Base-by-base conservation (phyloP, 2,888 invertebrate genomes). In the Mimas tiliae region DNA sequence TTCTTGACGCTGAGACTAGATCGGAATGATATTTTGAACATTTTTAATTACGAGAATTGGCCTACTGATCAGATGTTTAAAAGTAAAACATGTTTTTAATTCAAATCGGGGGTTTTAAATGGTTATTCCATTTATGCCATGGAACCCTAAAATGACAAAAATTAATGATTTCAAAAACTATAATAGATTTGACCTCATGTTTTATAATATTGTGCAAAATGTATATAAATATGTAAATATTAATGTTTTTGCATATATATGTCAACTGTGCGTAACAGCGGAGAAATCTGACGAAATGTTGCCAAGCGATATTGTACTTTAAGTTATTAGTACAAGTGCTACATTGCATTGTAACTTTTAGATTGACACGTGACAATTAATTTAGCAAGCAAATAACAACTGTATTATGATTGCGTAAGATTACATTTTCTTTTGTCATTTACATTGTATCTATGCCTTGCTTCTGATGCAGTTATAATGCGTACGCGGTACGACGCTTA, bases 171-270 rank as follows among this genome's bases (percentile, higher is more conserved):
- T 33, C 7, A 6, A n/a, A n/a, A 19, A 34, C 4, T 8, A 55
- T 38, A 55, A 16, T 34, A 19, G 6, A 38, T 58, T 42, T 16
- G 58, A 58, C 55, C 55, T 16, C 12, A 33, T n/a, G 4, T 52
- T 52, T 52, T 14, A 53, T 52, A 55, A 55, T 16, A 19, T 58
- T 58, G 19, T 33, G 58, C 58, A 58, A 58, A 58, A 58, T 19
- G 9, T 21, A 38, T 50, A 50, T 19, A 50, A 50, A 55, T 38
- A 58, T 38, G 38, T 58, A 58, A 19, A 58, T 42, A 58, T 42
- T 19, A 33, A 52, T 9, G 34, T 55, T 19, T 58, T 58, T 58
- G 42, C 58, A 58, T 58, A 58, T 16, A 58, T 19, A 58, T 19
- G 58, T 16, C 16, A 55, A 55, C n/a, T 27, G 34, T 34, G 16